Evolutionary conservation across 2,888 invertebrate species (phyloP).

Genomic region (Meta bourneti): DNA sequence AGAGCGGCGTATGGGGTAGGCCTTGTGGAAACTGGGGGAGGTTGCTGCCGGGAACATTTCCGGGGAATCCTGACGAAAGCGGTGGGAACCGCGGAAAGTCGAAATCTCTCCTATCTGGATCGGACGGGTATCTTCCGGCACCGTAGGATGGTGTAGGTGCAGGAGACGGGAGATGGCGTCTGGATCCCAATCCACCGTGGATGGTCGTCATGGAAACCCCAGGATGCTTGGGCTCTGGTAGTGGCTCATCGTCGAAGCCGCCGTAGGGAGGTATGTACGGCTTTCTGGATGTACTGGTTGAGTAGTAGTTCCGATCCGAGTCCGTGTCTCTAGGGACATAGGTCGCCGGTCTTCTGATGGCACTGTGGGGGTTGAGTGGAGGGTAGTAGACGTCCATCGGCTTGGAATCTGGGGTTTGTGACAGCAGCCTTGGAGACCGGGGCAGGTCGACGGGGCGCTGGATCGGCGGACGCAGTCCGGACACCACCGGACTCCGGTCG

Average conservation of each 20-base stretch:
- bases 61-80: slow-evolving; percentile 4
- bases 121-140: slow-evolving; percentile 33
- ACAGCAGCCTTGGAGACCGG: slow-evolving; percentile 22
- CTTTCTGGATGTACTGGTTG: slow-evolving; percentile 49
- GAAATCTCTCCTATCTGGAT: slow-evolving; percentile 42
- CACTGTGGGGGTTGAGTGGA: slow-evolving; percentile 55
- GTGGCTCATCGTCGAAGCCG: slow-evolving; percentile 67
- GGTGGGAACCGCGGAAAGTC: slow-evolving; percentile 33
- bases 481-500: not conserved
- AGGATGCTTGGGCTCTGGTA: slow-evolving; percentile 44
- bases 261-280: slow-evolving; percentile 69
- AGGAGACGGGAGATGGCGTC: not conserved
- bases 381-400: slow-evolving; percentile 58
- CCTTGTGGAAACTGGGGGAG: not conserved
- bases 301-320: not conserved
- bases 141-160: slow-evolving; percentile 29
- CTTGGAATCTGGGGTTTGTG: slow-evolving; percentile 22
- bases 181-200: slow-evolving; percentile 42
- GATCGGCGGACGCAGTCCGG: not conserved
- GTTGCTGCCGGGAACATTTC: not conserved
- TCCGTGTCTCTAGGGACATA: slow-evolving; percentile 22
- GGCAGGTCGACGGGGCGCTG: not conserved
- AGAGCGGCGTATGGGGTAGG: slow-evolving; percentile 18
- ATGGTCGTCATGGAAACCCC: slow-evolving; percentile 42
- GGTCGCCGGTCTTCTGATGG: slow-evolving; percentile 40